Base-by-base conservation (phyloP, 2,888 invertebrate species). In the Melipona beecheii region DNA sequence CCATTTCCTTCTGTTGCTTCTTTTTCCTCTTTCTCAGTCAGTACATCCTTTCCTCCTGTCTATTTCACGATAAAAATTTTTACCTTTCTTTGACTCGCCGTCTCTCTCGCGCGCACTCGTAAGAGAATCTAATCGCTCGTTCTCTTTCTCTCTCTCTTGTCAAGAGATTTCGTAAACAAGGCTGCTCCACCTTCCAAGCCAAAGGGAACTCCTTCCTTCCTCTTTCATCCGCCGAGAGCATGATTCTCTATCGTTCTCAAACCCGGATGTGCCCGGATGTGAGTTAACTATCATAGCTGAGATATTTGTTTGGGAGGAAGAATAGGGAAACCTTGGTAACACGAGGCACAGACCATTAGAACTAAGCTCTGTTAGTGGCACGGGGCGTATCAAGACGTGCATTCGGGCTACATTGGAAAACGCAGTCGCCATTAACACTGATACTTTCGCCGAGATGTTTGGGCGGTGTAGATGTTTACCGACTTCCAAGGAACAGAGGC, bases 371-470 rank as follows among this genome's bases (percentile, higher is more conserved):
- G 78, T 73, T 31, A 76, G 81, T 77, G 75, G 80, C 78, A 54
- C 62, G 74, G 88, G 89, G 89, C 89, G 87, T 89, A 86, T 72
- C 82, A 82, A 69, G 82, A 58, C 43, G 9, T 84, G 81, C 86
- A 86, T 86, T 84, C 78, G 69, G 52, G 72, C 70, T 72, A 78
- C 78, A 64, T 60, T 56, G 77, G 85, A 84, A 89, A 90, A 89
- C 89, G 86, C 89, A 89, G 87, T 89, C 86, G 85, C 91, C 90
- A 91, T 91, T 91, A 91, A 87, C 89, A 80, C 81, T 83, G 85
- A 91, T 91, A 91, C 91, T 89, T 89, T 78, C 78, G 83, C 83
- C 82, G 85, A 91, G 89, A 88, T 79, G 84, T 66, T 31, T 81
- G 84, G 90, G 86, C 89, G 90, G 86, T 83, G 68, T 87, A 70